These are phyloP conservation scores for Leucophenga montana DNA, from an alignment of 2,888 invertebrate species.

Conservation along the genomic window DNA sequence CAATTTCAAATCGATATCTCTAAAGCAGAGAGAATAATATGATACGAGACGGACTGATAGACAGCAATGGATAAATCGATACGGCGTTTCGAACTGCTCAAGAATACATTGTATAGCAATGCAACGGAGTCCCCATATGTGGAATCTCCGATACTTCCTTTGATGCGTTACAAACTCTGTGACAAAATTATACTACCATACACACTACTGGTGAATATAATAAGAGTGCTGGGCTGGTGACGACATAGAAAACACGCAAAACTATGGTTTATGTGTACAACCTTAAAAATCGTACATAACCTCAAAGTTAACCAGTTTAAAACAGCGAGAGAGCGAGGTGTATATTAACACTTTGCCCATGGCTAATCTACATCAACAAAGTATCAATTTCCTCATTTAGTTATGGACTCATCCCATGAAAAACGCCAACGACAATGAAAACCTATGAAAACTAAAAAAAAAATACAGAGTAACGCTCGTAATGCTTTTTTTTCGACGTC, in stretches of 20 bases:
- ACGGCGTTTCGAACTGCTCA: too few relatives aligned
- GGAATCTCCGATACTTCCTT: too few relatives aligned
- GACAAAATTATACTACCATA: too few relatives aligned
- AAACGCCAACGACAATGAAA: slow-evolving; percentile 21
- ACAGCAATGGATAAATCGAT: too few relatives aligned
- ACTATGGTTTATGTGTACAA: background rate
- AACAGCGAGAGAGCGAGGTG: background rate
- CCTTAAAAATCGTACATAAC: slow-evolving; percentile 13
- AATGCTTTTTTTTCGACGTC: slow-evolving; percentile 11
- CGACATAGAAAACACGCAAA: background rate
- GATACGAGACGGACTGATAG: too few relatives aligned
- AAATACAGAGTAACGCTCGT: slow-evolving; percentile 3
- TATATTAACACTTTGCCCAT: slow-evolving; percentile 23
- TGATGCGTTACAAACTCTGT: too few relatives aligned
- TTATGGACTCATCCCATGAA: slow-evolving; percentile 14
- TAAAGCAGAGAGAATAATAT: too few relatives aligned
- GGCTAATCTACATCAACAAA: slow-evolving; percentile 25
- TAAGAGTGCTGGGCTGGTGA: background rate
- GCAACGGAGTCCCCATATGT: too few relatives aligned
- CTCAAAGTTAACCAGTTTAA: slow-evolving; percentile 1
- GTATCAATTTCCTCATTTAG: slow-evolving; percentile 32
- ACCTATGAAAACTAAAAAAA: slow-evolving; percentile 19
- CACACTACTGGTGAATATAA: background rate
- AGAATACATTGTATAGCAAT: too few relatives aligned
- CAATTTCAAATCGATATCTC: too few relatives aligned